Evolutionary conservation across 2,797 vertebrate genomes (phyloP).

Genomic region (Pangasius macronema): DNA sequence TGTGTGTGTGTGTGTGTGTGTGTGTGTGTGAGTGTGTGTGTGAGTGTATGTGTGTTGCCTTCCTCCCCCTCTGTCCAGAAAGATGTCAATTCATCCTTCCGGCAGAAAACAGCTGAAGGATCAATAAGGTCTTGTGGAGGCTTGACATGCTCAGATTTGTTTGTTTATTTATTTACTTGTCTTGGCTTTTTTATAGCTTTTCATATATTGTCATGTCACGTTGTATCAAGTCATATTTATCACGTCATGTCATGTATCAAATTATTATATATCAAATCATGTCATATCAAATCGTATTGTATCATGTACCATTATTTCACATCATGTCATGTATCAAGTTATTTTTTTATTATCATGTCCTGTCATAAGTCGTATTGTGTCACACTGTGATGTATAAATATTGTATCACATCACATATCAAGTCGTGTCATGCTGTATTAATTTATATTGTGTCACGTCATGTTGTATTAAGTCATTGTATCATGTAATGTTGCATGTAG

Average conservation of each 20-base stretch:
- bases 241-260: no score
- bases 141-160: neutral
- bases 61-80: slow-evolving; percentile 49
- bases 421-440: neutral
- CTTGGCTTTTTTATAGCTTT: neutral
- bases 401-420: neutral
- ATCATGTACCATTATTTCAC: neutral
- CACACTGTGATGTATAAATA: neutral
- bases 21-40: neutral
- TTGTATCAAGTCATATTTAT: neutral
- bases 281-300: neutral
- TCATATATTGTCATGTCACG: neutral
- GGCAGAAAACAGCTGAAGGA: slow-evolving; percentile 67
- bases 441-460: neutral
- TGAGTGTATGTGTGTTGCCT: neutral
- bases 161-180: neutral
- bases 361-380: neutral
- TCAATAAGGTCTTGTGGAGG: slow-evolving; percentile 28
- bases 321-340: neutral
- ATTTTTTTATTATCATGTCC: neutral
- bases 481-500: neutral
- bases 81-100: slow-evolving; percentile 67
- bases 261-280: neutral
- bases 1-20: slow-evolving; percentile 25
- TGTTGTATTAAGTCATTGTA: neutral